These are phyloP conservation scores for Bucorvus abyssinicus DNA, from an alignment of 2,797 vertebrate genomes.

Conservation along the genomic window DNA sequence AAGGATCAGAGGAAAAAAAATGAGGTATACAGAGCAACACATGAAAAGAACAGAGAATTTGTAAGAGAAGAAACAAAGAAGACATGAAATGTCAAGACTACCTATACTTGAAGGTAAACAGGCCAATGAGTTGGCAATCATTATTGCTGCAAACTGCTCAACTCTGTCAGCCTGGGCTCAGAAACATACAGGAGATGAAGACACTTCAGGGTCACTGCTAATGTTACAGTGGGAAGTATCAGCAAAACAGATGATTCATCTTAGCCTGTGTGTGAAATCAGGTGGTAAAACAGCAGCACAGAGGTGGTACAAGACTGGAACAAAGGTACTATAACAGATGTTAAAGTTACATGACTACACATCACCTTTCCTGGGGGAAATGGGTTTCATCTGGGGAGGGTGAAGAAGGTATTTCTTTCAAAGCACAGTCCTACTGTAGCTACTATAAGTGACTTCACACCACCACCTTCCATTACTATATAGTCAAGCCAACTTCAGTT, in stretches of 20 bases:
- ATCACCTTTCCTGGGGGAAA: not conserved
- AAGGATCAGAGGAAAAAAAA: not conserved
- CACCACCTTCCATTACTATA: not conserved
- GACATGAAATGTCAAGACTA: not conserved
- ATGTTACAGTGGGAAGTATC: not conserved
- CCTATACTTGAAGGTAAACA: fast-evolving
- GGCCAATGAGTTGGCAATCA: not conserved
- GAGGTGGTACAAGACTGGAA: not conserved
- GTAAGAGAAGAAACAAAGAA: not conserved
- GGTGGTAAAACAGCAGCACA: not conserved
- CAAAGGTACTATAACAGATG: not conserved
- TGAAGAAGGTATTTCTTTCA: not conserved
- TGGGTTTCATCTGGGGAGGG: not conserved
- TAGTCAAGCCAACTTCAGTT: not conserved
- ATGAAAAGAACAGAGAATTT: not conserved
- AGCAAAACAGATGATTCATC: not conserved
- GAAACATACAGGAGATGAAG: not conserved
- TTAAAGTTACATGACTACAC: not conserved
- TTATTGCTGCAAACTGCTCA: not conserved
- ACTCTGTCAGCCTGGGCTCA: not conserved
- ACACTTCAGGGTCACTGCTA: not conserved
- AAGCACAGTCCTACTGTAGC: not conserved
- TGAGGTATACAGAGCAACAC: not conserved
- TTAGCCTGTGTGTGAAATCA: not conserved
- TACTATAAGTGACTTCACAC: not conserved